A percentile compares a stretch with the other conserved stretches of the same genome.
Evolutionary conservation across 2,888 invertebrate species (phyloP).

Genomic region (Epirrita christyi): DNA sequence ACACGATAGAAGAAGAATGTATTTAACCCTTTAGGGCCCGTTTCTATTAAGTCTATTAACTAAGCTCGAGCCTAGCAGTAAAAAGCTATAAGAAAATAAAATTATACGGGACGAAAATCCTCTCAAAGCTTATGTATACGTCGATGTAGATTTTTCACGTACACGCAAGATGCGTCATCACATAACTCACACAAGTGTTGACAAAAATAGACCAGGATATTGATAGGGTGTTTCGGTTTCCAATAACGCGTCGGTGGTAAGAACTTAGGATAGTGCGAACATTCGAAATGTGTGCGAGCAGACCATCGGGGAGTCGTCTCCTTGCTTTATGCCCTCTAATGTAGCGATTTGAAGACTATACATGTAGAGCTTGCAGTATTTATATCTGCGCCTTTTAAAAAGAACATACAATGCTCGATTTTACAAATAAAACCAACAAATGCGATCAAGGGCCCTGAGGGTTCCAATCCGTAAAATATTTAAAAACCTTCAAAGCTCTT

Average conservation of each 20-base stretch:
- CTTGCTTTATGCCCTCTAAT: slow-evolving; percentile 60
- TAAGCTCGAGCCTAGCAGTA: too few relatives aligned
- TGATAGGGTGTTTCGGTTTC: slow-evolving; percentile 64
- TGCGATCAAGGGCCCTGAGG: too few relatives aligned
- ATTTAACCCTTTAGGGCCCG: too few relatives aligned
- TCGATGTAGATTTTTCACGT: not conserved
- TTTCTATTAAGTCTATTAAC: too few relatives aligned
- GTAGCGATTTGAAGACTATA: slow-evolving; percentile 44
- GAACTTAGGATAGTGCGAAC: slow-evolving; percentile 52
- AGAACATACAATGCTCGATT: too few relatives aligned
- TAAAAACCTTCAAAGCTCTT: too few relatives aligned
- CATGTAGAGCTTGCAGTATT: slow-evolving; percentile 18
- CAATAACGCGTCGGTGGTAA: slow-evolving; percentile 65
- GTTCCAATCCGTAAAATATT: too few relatives aligned
- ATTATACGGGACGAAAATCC: too few relatives aligned
- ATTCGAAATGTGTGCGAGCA: slow-evolving; percentile 46
- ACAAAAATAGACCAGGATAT: slow-evolving; percentile 63
- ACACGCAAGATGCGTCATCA: not conserved
- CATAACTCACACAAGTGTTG: slow-evolving; percentile 30
- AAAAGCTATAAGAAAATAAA: too few relatives aligned
- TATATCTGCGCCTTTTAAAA: not conserved
- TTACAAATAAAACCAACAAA: too few relatives aligned
- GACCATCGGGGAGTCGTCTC: slow-evolving; percentile 56
- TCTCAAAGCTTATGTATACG: too few relatives aligned
- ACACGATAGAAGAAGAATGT: too few relatives aligned